Evolutionary conservation across 2,888 invertebrate genomes (phyloP), one percentile per base, ranked within the genome.

Genomic region (Xanthorhoe spadicearia): DNA sequence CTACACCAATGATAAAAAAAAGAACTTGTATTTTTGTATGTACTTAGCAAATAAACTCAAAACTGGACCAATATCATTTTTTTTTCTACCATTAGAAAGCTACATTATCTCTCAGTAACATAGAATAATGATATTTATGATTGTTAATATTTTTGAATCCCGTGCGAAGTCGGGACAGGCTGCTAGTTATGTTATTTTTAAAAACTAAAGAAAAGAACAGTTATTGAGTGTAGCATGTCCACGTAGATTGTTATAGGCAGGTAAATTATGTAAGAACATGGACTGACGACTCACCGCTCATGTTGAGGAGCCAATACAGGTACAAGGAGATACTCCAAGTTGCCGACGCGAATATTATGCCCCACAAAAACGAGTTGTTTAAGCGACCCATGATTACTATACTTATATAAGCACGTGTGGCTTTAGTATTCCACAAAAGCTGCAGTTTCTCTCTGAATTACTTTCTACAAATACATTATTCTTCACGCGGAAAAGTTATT

Each of bases 291-390:
- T 91, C 85, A 84, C 94, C 93, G 64, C 88, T 90, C 78, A 86
- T 77, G 68, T 85, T 95, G 56, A 96, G 80, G 78, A 94, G 93
- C 87, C 95, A 95, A 80, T 96, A 97, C 50, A 97, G 90, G 80
- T 96, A 96, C 51, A 97, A 83, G 56, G 96, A 96, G 56, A 96
- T 88, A 49, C 94, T 92, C 97, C 97, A 97, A 64, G 96, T 96
- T 48, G 95, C 82, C 0, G 96, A 96, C 0, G 96, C 96, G 81
- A 96, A 94, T 64, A 96, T 83, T 68, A 96, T 95, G 23, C 97
- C 97, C 85, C 95, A 95, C 46, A 96, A 79, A 83, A 97, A 97
- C 0, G 96, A 96, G 82, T 93, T 94, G 77, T 94, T 94, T 32
- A 91, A 70, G 69, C 83, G 87, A 54, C 82, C 75, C 82, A 85